Evolutionary conservation across 37 sponge, comb jelly and placozoan species (phyloP).

Genomic region (Eunapius fragilis): DNA sequence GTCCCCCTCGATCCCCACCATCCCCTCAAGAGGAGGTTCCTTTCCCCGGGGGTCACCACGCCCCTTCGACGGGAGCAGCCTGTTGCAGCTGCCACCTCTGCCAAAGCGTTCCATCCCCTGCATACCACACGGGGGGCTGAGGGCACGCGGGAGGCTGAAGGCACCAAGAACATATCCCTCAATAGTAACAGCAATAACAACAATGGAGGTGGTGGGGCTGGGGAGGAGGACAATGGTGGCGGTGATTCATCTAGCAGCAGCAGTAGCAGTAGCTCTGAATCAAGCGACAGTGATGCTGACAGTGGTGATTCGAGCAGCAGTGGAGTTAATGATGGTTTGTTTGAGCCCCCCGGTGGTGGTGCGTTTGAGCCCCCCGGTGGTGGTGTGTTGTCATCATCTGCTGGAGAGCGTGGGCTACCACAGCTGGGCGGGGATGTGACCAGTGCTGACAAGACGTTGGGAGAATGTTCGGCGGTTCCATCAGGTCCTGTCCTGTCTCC

Average conservation of each 20-base stretch:
- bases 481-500: background rate
- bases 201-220: background rate
- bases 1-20: background rate
- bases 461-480: background rate
- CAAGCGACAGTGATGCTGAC: slow-evolving; percentile 19
- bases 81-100: background rate
- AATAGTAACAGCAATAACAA: slow-evolving; percentile 22
- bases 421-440: background rate
- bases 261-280: background rate
- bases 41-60: background rate
- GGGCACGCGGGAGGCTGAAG: background rate
- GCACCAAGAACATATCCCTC: background rate
- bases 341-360: slow-evolving; percentile 37
- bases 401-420: background rate
- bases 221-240: background rate
- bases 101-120: background rate
- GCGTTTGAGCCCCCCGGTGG: slow-evolving; percentile 38
- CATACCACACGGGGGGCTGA: background rate
- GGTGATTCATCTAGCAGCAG: background rate
- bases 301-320: slow-evolving; percentile 51
- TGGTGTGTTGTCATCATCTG: background rate
- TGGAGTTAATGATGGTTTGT: slow-evolving; percentile 46
- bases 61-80: background rate
- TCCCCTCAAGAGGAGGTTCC: slow-evolving; percentile 4
- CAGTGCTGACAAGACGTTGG: background rate